Base-by-base conservation (phyloP, 2,797 vertebrate species). In the Acipenser ruthenus region DNA sequence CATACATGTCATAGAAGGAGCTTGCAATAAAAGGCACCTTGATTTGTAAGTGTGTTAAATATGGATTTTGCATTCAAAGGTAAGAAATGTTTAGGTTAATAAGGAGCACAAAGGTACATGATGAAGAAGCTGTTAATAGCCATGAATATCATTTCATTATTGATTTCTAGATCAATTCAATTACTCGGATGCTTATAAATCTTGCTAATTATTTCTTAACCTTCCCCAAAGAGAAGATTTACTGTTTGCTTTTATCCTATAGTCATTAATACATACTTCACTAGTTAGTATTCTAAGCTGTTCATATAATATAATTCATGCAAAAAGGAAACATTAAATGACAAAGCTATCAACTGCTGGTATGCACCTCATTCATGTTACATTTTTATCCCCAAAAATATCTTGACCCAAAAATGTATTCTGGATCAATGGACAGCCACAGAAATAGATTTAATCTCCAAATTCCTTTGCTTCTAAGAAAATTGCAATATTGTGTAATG, bases 1-100 rank as follows among this genome's bases (percentile, higher is more conserved):
- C 78, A 79, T 75, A 50, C n/a, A 62, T 65, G 7, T n/a, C 65
- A 37, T 77, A 18, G 47, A 69, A 74, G 63, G 71, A 72, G 74
- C 75, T 64, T 78, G 69, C 61, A 72, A 69, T 68, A 77, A 82
- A 84, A 84, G 80, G 83, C 77, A 85, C 76, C 73, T 84, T 87
- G 78, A 63, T 77, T 48, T 71, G 65, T 74, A 81, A 73, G 73
- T 51, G 1, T 23, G 67, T 75, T 79, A 78, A 76, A 66, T 0
- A 6, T 70, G 67, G 77, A 75, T 79, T 80, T 74, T 72, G 73
- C 65, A 73, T 55, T 71, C 64, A 68, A 70, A 10, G 15, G 3
- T 59, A 66, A 80, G 77, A 78, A 60, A 80, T 71, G 69, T 58
- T 76, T 70, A 68, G 70, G 66, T 78, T 84, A 80, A 78, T 79